Percentiles rank a stretch among this genome's conserved stretches.
These are phyloP conservation scores for Phaenicophaeus curvirostris DNA, from an alignment of 2,797 vertebrate species.

Conservation along the genomic window DNA sequence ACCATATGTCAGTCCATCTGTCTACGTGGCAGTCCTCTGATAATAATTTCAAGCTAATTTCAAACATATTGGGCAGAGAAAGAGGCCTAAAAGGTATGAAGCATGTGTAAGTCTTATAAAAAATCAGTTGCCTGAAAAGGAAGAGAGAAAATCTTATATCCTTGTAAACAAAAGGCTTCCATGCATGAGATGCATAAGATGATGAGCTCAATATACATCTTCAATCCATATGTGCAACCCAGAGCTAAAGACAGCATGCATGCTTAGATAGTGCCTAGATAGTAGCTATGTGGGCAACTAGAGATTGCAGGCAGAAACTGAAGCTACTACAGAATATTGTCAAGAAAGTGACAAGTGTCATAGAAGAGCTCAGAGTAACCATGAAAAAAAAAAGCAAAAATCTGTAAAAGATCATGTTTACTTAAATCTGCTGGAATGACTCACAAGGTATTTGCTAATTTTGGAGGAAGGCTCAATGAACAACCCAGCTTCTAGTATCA, in stretches of 20 bases:
- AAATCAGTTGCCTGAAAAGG: background rate
- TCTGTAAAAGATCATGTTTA: background rate
- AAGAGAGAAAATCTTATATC: background rate
- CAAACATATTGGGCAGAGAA: background rate
- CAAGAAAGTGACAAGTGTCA: background rate
- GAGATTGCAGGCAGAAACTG: background rate
- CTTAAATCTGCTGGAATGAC: background rate
- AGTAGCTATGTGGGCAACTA: background rate
- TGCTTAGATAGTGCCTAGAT: background rate
- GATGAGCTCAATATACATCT: background rate
- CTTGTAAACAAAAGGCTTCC: background rate
- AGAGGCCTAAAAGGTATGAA: background rate
- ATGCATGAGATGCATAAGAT: background rate
- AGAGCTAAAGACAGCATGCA: background rate
- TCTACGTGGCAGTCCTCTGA: background rate
- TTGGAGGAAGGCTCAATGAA: background rate
- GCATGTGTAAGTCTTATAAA: background rate
- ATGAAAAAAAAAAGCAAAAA: background rate
- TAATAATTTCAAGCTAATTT: background rate
- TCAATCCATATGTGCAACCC: rapidly evolving
- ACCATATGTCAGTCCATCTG: background rate
- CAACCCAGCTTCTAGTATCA: background rate
- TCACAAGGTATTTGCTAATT: background rate
- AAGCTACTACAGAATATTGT: background rate
- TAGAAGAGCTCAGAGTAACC: background rate